Evolutionary conservation across 2,888 invertebrate genomes (phyloP).

Genomic region (Nomada ferruginata): DNA sequence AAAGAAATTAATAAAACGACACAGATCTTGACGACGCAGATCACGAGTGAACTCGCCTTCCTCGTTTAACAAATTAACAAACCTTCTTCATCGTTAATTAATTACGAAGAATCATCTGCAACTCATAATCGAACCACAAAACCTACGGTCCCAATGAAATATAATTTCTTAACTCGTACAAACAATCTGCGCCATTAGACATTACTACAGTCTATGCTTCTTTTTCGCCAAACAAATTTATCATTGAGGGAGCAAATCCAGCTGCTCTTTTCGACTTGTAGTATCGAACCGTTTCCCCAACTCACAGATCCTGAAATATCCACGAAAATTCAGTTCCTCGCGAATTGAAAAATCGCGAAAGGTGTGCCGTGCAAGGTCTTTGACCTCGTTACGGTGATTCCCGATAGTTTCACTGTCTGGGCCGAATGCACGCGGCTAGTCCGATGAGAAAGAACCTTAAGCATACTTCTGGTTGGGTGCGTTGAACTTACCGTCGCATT

Average conservation of each 20-base stretch:
- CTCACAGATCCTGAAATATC: background rate
- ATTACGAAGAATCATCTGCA: too few species aligned
- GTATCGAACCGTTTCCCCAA: background rate
- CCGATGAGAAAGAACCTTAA: slow-evolving; percentile 64
- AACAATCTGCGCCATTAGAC: too few species aligned
- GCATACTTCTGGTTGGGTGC: slow-evolving; percentile 71
- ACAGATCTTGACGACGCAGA: too few species aligned
- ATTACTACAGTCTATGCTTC: background rate
- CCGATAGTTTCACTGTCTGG: slow-evolving; percentile 62
- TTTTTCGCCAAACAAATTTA: background rate
- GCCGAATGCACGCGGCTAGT: slow-evolving; percentile 50
- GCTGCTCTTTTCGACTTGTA: background rate
- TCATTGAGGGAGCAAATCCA: background rate
- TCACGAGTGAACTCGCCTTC: too few species aligned
- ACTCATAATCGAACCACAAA: too few species aligned
- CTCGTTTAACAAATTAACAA: too few species aligned
- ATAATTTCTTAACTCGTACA: too few species aligned
- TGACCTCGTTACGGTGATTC: slow-evolving; percentile 58
- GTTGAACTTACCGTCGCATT: slow-evolving; percentile 80
- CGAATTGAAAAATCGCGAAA: slow-evolving; percentile 9
- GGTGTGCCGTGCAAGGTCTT: slow-evolving; percentile 40
- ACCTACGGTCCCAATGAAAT: too few species aligned
- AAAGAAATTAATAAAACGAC: too few species aligned
- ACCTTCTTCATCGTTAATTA: too few species aligned
- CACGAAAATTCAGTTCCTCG: background rate